These are phyloP conservation scores for Ctenosaura bakeri DNA, from an alignment of 2,797 vertebrate genomes.

Conservation along the genomic window DNA sequence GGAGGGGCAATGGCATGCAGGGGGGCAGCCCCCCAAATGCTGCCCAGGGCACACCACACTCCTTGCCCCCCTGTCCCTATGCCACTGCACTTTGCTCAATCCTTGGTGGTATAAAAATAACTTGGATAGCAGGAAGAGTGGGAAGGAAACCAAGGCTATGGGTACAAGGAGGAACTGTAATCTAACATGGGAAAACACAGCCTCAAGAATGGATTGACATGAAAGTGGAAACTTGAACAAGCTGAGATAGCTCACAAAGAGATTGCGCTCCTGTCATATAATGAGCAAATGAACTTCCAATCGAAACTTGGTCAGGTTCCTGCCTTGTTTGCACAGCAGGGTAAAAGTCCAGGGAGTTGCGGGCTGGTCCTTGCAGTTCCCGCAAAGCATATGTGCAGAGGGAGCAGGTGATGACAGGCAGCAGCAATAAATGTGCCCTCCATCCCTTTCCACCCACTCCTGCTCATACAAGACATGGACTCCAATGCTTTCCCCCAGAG, in stretches of 20 bases:
- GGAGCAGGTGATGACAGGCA: conserved; percentile 60
- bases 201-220: background rate
- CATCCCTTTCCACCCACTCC: conserved; percentile 60
- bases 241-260: background rate
- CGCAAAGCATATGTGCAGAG: conserved; percentile 59
- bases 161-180: background rate
- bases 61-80: too few relatives aligned
- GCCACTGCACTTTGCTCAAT: too few relatives aligned
- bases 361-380: conserved; percentile 58
- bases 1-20: too few relatives aligned
- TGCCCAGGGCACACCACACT: too few relatives aligned
- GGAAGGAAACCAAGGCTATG: background rate
- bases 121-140: too few relatives aligned
- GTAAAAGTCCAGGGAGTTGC: conserved; percentile 76
- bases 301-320: conserved; percentile 75
- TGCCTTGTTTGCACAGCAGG: conserved; percentile 78
- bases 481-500: background rate
- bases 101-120: background rate
- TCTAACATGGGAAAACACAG: background rate
- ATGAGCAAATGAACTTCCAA: conserved; percentile 74
- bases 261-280: conserved; percentile 3
- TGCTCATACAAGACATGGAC: conserved; percentile 58
- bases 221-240: background rate
- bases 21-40: too few relatives aligned
- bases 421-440: conserved; percentile 67